Conservation (phyloP, 1,140 invertebrate genomes). For the Drosophila bipectinata region DNA sequence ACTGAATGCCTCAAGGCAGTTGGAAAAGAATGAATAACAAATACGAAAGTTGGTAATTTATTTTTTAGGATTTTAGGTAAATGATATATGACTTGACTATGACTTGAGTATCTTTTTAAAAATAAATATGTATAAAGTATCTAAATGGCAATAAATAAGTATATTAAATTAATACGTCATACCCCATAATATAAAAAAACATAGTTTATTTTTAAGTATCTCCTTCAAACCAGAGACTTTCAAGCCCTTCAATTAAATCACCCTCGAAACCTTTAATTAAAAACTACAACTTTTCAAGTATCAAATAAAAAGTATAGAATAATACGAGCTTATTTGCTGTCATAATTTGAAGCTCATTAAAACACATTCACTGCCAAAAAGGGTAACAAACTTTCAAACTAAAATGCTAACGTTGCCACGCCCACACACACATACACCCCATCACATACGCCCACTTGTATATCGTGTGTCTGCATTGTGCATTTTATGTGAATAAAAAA, state of each 20-base stretch:
- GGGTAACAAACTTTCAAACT: conserved; percentile 31
- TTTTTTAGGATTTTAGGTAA: neutral
- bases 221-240: neutral
- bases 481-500: conserved; percentile 75
- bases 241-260: neutral
- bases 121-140: too few species aligned
- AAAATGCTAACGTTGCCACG: conserved; percentile 45
- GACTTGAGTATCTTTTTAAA: too few species aligned
- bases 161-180: too few species aligned
- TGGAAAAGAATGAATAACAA: neutral
- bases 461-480: conserved; percentile 67
- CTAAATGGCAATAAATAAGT: too few species aligned
- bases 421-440: neutral
- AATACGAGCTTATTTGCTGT: conserved; percentile 43
- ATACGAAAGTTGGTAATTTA: neutral
- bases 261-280: neutral
- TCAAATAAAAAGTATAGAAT: conserved; percentile 8
- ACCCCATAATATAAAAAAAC: neutral
- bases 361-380: conserved; percentile 55
- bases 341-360: conserved; percentile 75
- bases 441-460: conserved; percentile 20
- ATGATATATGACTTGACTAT: too few species aligned
- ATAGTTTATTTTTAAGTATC: neutral
- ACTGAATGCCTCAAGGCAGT: conserved; percentile 41
- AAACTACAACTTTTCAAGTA: neutral